Evolutionary conservation across 2,797 vertebrate species (phyloP).

Genomic region (Gymnocypris eckloni): DNA sequence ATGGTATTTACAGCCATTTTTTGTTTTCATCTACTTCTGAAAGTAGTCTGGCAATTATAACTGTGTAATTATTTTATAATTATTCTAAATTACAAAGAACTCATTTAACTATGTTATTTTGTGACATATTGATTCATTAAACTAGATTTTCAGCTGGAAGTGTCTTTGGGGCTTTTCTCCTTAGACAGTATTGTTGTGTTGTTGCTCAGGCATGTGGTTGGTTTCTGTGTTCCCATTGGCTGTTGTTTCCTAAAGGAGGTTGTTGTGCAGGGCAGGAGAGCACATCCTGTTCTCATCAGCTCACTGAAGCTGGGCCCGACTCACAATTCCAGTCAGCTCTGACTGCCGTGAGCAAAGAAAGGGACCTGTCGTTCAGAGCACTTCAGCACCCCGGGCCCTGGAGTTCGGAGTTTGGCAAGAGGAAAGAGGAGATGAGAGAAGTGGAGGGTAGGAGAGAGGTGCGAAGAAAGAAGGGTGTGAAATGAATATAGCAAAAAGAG

Average conservation of each 20-base stretch:
- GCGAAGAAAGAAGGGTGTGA: constrained; percentile 13
- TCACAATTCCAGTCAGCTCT: constrained; percentile 62
- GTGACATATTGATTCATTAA: neutral
- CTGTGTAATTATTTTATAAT: neutral
- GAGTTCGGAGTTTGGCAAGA: constrained; percentile 8
- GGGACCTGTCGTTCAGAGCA: constrained; percentile 46
- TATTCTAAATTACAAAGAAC: neutral
- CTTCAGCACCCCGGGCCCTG: constrained; percentile 13
- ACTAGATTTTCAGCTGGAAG: neutral
- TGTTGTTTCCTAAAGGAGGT: constrained; percentile 8
- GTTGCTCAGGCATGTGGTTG: constrained; percentile 18
- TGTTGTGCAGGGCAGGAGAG: constrained; percentile 39
- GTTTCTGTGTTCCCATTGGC: constrained; percentile 19
- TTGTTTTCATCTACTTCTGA: neutral
- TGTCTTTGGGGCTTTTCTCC: neutral
- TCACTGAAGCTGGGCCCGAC: constrained; percentile 18
- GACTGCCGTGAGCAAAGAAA: constrained; percentile 44
- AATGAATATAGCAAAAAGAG: constrained; percentile 2
- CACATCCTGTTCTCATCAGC: constrained; percentile 61
- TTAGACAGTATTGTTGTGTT: neutral
- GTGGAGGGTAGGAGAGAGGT: neutral
- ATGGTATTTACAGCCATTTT: no score
- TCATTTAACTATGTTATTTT: neutral
- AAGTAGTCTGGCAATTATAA: neutral
- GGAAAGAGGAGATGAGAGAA: constrained; percentile 18